A percentile compares a stretch with the other conserved stretches of the same genome.
phyloP scores from a whole-genome alignment of 2,888 invertebrate genomes.

The Rhagophthalmus giganteus region DNA sequence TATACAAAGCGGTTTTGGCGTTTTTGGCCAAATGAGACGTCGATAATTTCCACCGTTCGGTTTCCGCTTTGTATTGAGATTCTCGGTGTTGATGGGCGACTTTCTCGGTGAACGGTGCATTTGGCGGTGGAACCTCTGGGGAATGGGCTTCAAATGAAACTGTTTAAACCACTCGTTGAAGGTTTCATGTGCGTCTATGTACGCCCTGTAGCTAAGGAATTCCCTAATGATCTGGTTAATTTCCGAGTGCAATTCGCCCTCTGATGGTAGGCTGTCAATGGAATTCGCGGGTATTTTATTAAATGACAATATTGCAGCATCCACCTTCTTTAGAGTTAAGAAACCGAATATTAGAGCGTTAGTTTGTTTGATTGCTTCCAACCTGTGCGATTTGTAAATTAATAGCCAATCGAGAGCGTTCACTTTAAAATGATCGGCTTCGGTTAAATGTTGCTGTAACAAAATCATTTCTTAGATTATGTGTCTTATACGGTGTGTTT shows the following conservation, averaged over 20 bases:
- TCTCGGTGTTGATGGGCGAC: constrained; percentile 85
- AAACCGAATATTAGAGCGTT: constrained; percentile 87
- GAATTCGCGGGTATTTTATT: constrained; percentile 71
- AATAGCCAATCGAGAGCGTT: constrained; percentile 85
- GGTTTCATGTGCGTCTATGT: constrained; percentile 83
- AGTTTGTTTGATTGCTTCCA: constrained; percentile 83
- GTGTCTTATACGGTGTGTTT: too few species aligned
- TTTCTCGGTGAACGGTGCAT: constrained; percentile 80
- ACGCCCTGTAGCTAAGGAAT: constrained; percentile 84
- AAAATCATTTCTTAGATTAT: too few species aligned
- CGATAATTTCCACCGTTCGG: constrained; percentile 73
- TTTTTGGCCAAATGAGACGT: constrained; percentile 64
- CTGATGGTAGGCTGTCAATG: constrained; percentile 60
- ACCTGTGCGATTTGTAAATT: constrained; percentile 74
- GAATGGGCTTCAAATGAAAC: constrained; percentile 75
- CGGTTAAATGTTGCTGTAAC: constrained; percentile 58
- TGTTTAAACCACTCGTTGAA: constrained; percentile 89
- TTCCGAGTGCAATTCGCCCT: constrained; percentile 57
- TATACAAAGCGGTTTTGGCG: constrained; percentile 78
- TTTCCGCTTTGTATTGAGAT: constrained; percentile 77
- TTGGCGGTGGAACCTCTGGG: constrained; percentile 63
- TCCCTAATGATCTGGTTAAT: constrained; percentile 68
- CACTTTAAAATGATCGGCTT: constrained; percentile 72
- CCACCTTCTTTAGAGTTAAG: constrained; percentile 77
- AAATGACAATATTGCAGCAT: constrained; percentile 78